Evolutionary conservation across 1,140 invertebrate genomes (phyloP), one percentile per base, ranked within the genome.

Genomic region (Homalodisca vitripennis): DNA sequence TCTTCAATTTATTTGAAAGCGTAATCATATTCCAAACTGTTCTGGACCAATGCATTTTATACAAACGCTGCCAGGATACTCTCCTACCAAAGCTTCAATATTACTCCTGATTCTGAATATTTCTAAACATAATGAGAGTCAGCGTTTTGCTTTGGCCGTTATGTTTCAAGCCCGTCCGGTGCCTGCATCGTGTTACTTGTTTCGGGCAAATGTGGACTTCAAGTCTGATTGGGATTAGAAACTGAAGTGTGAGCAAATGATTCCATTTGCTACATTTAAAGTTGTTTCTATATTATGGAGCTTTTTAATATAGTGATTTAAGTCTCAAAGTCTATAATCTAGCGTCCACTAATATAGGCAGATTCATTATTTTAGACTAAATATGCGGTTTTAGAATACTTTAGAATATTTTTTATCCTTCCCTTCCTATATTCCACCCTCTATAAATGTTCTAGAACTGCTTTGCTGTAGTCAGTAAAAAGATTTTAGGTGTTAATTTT

Each of bases 1-100:
- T 60, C 55, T 60, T 60, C 55, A 60, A 60, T 60, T 60, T 60
- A 30, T 60, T 60, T 60, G 14, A 60, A 60, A 60, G 55, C 55
- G 26, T 60, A 60, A 60, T 60, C 55, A 60, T 60, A 60, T 60
- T 60, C 55, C 55, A 26, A 60, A 60, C 55, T 27, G 55, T 60
- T 60, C 55, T 60, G 55, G 55, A 3, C 55, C 2, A 60, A 60
- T 60, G 55, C 55, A 30, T 60, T 51, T 29, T 30, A 24, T 60
- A 60, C 26, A 60, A 60, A 60, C 55, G 55, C 29, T 60, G 26
- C 22, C 29, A 24, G 14, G 27, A 10, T 27, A 53, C 26, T 24
- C 27, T 22, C 55, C 27, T 26, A 20, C 48, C 48, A 14, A 22
- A 51, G 48, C 48, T 51, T 51, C 48, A 51, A 51, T 51, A 51